Evolutionary conservation across 1,140 invertebrate genomes (phyloP).

Genomic region (Colletes latitarsis): DNA sequence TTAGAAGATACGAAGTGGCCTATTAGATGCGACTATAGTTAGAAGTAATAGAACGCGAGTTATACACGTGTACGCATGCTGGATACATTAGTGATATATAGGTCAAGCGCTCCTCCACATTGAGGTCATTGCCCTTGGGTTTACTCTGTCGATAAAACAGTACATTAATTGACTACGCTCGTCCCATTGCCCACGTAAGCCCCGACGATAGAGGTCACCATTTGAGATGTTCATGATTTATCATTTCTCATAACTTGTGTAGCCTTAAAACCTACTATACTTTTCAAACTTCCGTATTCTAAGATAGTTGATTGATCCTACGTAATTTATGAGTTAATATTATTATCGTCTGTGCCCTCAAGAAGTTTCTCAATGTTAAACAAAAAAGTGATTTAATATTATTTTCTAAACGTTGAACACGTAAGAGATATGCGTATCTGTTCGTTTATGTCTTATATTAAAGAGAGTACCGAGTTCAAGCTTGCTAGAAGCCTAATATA

Average conservation of each 20-base stretch:
- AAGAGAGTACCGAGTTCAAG: not conserved
- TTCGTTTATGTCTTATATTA: not conserved
- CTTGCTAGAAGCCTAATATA: too few species aligned
- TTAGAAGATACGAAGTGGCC: not conserved
- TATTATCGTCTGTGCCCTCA: too few species aligned
- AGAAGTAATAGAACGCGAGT: slow-evolving; percentile 5
- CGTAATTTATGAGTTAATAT: too few species aligned
- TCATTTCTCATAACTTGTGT: not conserved
- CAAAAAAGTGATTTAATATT: not conserved
- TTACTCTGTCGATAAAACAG: slow-evolving; percentile 66
- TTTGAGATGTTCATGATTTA: slow-evolving; percentile 11
- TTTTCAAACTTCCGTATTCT: too few species aligned
- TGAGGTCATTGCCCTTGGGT: slow-evolving; percentile 66
- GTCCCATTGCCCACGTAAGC: slow-evolving; percentile 47
- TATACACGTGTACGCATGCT: slow-evolving; percentile 33
- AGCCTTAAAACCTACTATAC: not conserved
- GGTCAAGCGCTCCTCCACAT: slow-evolving; percentile 69
- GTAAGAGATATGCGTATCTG: not conserved
- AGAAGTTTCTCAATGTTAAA: not conserved
- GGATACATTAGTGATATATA: slow-evolving; percentile 63
- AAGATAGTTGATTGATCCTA: too few species aligned
- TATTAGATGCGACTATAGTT: not conserved
- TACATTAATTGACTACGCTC: slow-evolving; percentile 53
- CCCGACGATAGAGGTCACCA: slow-evolving; percentile 66
- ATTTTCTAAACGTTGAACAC: not conserved